phyloP scores from a whole-genome alignment of 1,140 invertebrate genomes.

The Diachasma alloeum region DNA sequence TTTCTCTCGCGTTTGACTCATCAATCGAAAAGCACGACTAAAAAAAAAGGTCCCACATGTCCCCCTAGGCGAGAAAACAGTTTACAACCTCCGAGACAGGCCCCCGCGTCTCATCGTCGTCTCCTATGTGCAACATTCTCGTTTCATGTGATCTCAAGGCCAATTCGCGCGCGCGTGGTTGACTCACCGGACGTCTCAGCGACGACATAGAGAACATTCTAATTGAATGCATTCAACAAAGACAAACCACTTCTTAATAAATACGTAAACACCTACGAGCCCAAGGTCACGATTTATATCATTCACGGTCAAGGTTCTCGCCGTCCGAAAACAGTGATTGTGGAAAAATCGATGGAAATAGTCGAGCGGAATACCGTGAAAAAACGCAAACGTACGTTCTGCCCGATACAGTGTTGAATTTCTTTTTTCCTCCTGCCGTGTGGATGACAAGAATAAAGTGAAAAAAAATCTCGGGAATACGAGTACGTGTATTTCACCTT shows the following conservation, averaged over 20 bases:
- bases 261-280: neutral
- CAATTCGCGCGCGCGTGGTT: conserved; percentile 20
- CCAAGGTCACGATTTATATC: neutral
- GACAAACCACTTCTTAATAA: neutral
- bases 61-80: neutral
- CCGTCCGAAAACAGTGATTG: neutral
- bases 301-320: conserved; percentile 20
- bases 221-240: conserved; percentile 39
- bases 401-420: neutral
- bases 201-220: conserved; percentile 48
- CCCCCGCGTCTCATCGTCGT: neutral
- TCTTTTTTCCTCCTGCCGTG: neutral
- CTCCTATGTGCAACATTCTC: conserved; percentile 25
- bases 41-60: neutral
- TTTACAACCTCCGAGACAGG: neutral
- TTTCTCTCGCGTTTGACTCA: neutral
- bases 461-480: neutral
- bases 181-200: conserved; percentile 45
- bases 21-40: neutral
- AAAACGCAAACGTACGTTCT: neutral
- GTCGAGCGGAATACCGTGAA: neutral
- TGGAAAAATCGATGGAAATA: neutral
- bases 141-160: conserved; percentile 50
- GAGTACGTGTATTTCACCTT: conserved; percentile 5
- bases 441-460: neutral